Conservation (phyloP, 1,140 invertebrate species). For the Zaprionus kolodkinae region DNA sequence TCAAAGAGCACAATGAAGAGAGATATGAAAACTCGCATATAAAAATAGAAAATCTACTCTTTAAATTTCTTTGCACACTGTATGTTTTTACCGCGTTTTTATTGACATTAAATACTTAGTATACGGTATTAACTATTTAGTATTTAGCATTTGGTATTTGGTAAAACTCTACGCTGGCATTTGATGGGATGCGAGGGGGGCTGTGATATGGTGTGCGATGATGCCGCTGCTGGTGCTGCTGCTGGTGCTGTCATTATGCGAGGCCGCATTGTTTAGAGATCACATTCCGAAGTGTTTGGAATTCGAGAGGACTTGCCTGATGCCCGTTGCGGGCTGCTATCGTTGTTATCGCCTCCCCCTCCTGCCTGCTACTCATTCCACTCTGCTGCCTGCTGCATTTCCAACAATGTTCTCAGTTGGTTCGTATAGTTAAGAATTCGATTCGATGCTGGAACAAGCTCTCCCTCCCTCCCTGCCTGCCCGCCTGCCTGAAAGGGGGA, state of each 20-base stretch:
- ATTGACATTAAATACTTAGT: constrained; percentile 9
- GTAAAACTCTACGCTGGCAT: constrained; percentile 70
- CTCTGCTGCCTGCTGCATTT: constrained; percentile 29
- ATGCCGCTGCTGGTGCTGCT: not conserved
- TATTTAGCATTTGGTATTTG: constrained; percentile 64
- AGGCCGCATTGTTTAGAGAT: constrained; percentile 73
- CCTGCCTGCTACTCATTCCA: constrained; percentile 4
- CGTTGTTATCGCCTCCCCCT: constrained; percentile 10
- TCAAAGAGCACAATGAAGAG: too few relatives aligned
- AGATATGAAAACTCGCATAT: too few relatives aligned
- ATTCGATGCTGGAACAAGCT: constrained; percentile 14
- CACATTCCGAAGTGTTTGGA: constrained; percentile 78
- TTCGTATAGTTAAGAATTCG: constrained; percentile 28
- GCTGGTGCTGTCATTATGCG: constrained; percentile 66
- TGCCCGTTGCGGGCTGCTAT: constrained; percentile 12
- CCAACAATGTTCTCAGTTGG: constrained; percentile 30
- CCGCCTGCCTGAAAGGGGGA: not conserved
- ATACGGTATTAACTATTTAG: constrained; percentile 17
- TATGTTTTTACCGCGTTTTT: not conserved
- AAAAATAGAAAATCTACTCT: not conserved
- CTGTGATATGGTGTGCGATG: not conserved
- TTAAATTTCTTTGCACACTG: not conserved
- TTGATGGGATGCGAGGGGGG: constrained; percentile 25
- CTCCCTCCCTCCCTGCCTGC: too few relatives aligned
- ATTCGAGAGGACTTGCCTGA: constrained; percentile 57